These are phyloP conservation scores for Hylia prasina DNA, from an alignment of 2,113 vertebrate species.

Conservation along the genomic window DNA sequence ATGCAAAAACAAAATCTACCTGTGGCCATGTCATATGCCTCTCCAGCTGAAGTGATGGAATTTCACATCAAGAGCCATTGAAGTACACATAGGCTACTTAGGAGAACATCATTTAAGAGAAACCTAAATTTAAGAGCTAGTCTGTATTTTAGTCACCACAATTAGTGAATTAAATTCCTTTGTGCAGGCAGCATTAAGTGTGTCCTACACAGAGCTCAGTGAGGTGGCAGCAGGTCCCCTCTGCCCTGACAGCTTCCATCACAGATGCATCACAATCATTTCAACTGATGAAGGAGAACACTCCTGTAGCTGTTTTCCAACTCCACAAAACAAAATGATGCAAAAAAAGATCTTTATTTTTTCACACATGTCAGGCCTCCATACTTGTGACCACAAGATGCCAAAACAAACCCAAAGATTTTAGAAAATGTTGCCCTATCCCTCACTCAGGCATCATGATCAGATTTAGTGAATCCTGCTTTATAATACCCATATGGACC, in stretches of 20 bases:
- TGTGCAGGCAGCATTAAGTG: background rate
- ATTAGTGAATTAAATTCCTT: background rate
- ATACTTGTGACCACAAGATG: background rate
- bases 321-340: background rate
- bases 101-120: background rate
- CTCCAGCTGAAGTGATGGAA: background rate
- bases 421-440: background rate
- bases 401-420: background rate
- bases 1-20: background rate
- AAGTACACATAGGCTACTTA: too few species aligned
- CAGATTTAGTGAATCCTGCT: background rate
- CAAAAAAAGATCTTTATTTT: background rate
- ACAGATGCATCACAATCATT: background rate
- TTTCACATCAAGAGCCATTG: background rate
- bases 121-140: background rate
- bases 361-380: fast-evolving
- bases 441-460: background rate
- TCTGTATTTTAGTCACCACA: background rate
- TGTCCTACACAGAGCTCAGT: background rate
- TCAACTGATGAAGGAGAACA: background rate
- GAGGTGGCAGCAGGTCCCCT: background rate
- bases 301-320: fast-evolving
- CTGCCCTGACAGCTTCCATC: background rate
- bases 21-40: fast-evolving
- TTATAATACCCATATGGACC: background rate